Evolutionary conservation across 1,140 invertebrate genomes (phyloP).

Genomic region (Lucilia sericata): DNA sequence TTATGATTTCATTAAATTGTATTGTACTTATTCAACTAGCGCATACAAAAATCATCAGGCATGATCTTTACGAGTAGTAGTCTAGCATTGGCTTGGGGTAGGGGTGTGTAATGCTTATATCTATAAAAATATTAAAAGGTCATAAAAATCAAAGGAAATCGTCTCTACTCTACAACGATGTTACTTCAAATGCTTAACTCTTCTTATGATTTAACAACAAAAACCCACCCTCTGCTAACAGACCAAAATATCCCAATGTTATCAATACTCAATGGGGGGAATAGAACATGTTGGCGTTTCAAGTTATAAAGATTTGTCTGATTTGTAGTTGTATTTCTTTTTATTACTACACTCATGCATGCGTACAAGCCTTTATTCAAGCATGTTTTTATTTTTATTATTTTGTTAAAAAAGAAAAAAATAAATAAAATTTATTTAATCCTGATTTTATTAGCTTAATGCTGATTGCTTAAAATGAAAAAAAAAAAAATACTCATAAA

Average conservation of each 20-base stretch:
- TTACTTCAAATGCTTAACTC: not conserved
- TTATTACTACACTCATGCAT: not conserved
- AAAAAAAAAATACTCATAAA: not conserved
- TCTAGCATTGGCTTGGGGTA: not conserved
- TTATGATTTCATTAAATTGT: no score
- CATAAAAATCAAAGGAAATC: constrained; percentile 50
- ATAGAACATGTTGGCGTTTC: not conserved
- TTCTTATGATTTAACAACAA: not conserved
- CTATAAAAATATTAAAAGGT: constrained; percentile 56
- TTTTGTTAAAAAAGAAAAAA: not conserved
- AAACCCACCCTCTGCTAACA: no score
- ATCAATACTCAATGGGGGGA: not conserved
- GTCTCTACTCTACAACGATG: not conserved
- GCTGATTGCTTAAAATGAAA: not conserved
- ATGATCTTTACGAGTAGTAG: not conserved
- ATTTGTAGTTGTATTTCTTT: not conserved
- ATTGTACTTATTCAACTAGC: not conserved
- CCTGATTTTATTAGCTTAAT: constrained; percentile 34
- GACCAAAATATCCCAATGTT: no score
- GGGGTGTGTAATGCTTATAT: not conserved
- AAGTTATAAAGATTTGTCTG: not conserved
- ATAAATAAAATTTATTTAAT: constrained; percentile 31
- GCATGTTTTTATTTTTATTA: constrained; percentile 16
- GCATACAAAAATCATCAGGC: not conserved
- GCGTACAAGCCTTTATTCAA: not conserved